Evolutionary conservation across 2,797 vertebrate species (phyloP), one percentile per base, ranked within the genome.

Genomic region (Poecilia picta): DNA sequence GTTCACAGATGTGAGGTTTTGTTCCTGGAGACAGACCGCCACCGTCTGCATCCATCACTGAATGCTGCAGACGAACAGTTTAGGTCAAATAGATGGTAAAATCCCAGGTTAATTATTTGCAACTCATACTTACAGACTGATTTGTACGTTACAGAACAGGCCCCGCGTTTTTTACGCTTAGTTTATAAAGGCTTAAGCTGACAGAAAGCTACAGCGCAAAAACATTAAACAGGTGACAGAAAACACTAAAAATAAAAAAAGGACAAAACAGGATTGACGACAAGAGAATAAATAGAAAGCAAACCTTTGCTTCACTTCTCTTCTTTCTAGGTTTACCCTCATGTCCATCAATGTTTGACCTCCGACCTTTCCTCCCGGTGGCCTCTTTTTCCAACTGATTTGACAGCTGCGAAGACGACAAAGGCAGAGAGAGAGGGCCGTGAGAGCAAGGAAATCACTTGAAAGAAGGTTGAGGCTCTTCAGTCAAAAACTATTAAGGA

Each of bases 1-100:
- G 98, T 81, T 99, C 98, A 78, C 98, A 99, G 92, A 98, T 96
- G 89, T 99, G 98, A 88, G 98, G 97, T 94, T 99, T 99, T 93
- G 94, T 96, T 89, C 95, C 97, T 66, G 98, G 97, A 83, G 97
- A 98, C 73, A 97, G 92, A 62, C 95, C 86, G 87, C 96, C 93
- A 89, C 97, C 97, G 78, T 98, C 98, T 77, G 94, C 95, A 82
- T 97, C 97, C 92, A 96, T 96, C 95, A 96, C 84, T 66, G 97
- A 95, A 90, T 97, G 93, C 86, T 89, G 84, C 18, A 16, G 39
- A 39, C 66, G 2, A 25, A 36, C 25, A 53, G 46, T 78, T 59
- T 76, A 36, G 68, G 45, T 41, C 25, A 36, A 59, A 3, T 8
- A 2, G 7, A 73, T 43, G 23, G 25, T 57, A 66, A 31, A 49